Conservation (phyloP, 2,113 vertebrate genomes). For the Rhynchopsitta pachyrhyncha region DNA sequence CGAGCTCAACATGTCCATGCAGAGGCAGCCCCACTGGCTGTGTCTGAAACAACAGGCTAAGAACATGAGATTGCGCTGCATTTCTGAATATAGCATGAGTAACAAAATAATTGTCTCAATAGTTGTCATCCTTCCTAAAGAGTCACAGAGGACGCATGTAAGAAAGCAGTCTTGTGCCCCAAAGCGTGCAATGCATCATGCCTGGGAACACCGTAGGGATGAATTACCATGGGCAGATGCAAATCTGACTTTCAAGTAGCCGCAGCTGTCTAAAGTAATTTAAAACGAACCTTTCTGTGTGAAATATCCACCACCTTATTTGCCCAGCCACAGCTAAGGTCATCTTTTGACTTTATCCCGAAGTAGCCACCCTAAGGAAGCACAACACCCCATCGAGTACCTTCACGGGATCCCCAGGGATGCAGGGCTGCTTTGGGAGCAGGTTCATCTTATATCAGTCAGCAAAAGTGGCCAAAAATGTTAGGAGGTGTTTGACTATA, state of each 20-base stretch:
- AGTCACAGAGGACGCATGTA: not conserved
- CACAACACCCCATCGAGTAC: fast-evolving
- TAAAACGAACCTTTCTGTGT: not conserved
- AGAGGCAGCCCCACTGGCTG: not conserved
- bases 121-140: not conserved
- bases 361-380: fast-evolving
- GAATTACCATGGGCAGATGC: fast-evolving
- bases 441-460: fast-evolving
- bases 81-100: not conserved
- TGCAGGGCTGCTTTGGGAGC: not conserved
- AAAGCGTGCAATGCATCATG: fast-evolving
- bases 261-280: not conserved
- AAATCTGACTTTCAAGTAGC: not conserved
- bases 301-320: not conserved
- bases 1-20: not conserved
- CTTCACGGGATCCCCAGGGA: not conserved
- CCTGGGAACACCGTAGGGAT: not conserved
- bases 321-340: not conserved
- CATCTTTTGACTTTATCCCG: not conserved
- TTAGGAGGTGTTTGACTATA: not conserved
- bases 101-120: not conserved
- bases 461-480: not conserved
- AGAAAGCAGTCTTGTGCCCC: not conserved
- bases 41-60: not conserved
- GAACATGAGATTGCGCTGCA: not conserved